Base-by-base conservation (phyloP, 30 jellyfish, hydroid and myxozoan genomes). In the Turritopsis rubra region DNA sequence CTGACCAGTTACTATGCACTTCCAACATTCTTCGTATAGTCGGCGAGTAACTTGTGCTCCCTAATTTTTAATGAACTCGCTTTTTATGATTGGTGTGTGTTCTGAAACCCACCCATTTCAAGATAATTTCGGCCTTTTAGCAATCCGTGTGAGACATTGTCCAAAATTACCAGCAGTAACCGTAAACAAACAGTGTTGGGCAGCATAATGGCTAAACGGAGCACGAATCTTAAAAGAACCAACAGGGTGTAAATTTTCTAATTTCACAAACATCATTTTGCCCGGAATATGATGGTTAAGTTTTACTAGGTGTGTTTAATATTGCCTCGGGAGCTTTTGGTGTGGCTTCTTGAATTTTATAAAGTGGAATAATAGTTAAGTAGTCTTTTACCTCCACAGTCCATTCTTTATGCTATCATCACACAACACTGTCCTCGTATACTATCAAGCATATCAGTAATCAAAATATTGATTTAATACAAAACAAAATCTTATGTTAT, bases 181-280 rank as follows among this genome's bases (percentile, higher is more conserved):
- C 17, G 76, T 66, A n/a, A 66, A n/a, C 76, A 66, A 22, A 41
- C 60, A 5, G 13, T 41, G 60, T 41, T 41, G 60, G 60, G 9
- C 60, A 13, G 13, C 60, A 5, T 29, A 8, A 18, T 8, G 7
- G 54, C 54, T 78, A 23, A 21, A n/a, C 3, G 79, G 16, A 24
- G 81, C 85, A 28, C 85, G 85, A 52, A 78, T 52, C 78, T 78
- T 78, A 52, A 78, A 78, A 21, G 79, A 28, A 3, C 85, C 85
- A n/a, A 52, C 54, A 52, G 28, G 79, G 9, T 78, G 85, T 52
- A 8, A 3, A n/a, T 21, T 21, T 28, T 78, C 85, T 22, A 66
- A 25, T 66, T 66, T 66, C 76, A 66, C 7, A 25, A 3, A 66
- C 5, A 66, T 66, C 30, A 3, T 17, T 66, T 66, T 66, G 7